Base-by-base conservation (phyloP, 2,888 invertebrate species). In the Metalampra italica region DNA sequence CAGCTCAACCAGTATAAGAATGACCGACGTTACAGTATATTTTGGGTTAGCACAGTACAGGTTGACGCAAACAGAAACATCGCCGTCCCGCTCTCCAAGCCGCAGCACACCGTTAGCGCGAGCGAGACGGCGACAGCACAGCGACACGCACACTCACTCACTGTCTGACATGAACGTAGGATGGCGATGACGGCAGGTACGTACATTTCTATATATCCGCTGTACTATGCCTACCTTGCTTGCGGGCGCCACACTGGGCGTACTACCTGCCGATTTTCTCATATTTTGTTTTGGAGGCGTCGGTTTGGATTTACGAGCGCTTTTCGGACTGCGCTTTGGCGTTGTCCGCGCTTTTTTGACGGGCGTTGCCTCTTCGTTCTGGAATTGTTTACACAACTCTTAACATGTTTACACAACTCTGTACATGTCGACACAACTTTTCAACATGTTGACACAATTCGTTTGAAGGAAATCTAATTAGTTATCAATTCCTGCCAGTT, bases 201-300 rank as follows among this genome's bases (percentile, higher is more conserved):
- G 90, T 90, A 90, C 90, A 85, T 90, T 81, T 90, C 85, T 88
- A 90, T 90, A 90, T 77, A 90, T 90, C 90, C 90, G 88, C 75
- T 82, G 89, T 76, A 90, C 90, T 82, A 90, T 90, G 90, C 90
- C 90, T 90, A 90, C 90, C 90, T 90, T 90, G 88, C 85, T 82
- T 69, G 84, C 69, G 73, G 64, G 66, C 75, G 87, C 79, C 82
- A 76, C 80, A 53, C 54, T 57, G 75, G 86, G 84, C 85, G 79
- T 74, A 77, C 80, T 86, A 85, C 86, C 84, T 85, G 83, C 52
- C 63, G 85, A 62, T 74, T 78, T 79, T 72, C 77, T 66, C 58
- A 75, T 76, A 67, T 71, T 78, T 66, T 64, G 68, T 54, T 71
- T 70, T 61, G 64, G 64, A 50, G 73, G 68, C 38, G 68, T 56